Percentiles rank a stretch among this genome's conserved stretches.
These are phyloP conservation scores for Meloidogyne chitwoodi DNA, from an alignment of 1,140 invertebrate genomes.

Conservation along the genomic window DNA sequence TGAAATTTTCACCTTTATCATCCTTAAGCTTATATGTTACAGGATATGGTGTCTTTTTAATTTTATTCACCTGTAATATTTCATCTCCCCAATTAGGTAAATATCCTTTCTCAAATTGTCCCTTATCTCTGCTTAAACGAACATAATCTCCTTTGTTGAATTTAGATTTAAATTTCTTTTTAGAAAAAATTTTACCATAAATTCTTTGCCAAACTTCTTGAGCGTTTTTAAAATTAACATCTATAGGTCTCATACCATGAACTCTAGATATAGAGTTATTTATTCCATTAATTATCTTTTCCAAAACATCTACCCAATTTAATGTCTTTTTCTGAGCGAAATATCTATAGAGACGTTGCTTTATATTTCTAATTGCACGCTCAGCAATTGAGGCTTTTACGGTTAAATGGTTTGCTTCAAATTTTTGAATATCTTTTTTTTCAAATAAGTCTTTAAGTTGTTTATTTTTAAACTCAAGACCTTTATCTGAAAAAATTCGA, in stretches of 20 bases:
- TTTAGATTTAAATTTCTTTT: neutral
- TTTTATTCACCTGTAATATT: neutral
- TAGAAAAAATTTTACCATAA: neutral
- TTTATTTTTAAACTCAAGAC: neutral
- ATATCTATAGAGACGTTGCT: conserved; percentile 26
- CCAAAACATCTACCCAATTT: conserved; percentile 32
- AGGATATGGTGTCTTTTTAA: neutral
- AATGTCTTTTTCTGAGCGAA: no score
- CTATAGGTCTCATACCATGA: conserved; percentile 7
- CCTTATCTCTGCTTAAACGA: neutral
- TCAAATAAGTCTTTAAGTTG: neutral
- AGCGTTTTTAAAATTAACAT: conserved; percentile 8
- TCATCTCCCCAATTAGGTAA: conserved; percentile 4
- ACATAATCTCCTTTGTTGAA: neutral
- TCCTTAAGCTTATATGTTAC: neutral
- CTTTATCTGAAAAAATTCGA: no score
- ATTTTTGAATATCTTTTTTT: conserved; percentile 2
- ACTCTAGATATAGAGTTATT: neutral
- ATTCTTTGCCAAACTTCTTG: neutral
- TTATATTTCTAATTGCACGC: conserved; percentile 30
- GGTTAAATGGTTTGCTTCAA: neutral
- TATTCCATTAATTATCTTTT: conserved; percentile 15
- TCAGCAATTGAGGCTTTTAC: conserved; percentile 38
- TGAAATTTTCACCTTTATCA: no score
- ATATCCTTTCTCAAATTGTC: no score